These are phyloP conservation scores for Carassius gibelio DNA, from an alignment of 2,113 vertebrate genomes.

Conservation along the genomic window DNA sequence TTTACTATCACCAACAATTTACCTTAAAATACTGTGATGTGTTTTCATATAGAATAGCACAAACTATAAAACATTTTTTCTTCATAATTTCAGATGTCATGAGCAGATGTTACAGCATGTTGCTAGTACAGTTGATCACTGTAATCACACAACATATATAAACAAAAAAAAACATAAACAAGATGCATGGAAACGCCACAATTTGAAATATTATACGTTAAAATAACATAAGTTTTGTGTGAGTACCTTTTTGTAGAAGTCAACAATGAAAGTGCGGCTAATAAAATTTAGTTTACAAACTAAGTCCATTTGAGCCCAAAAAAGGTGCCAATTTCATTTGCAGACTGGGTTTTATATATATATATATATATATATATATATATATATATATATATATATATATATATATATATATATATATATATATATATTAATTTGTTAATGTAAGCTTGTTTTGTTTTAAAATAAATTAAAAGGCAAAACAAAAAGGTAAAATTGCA, in stretches of 20 bases:
- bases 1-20: conserved; percentile 73
- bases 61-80: conserved; percentile 67
- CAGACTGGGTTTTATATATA: not conserved
- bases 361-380: not conserved
- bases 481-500: too few species aligned
- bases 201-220: not conserved
- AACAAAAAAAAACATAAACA: not conserved
- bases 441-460: not conserved
- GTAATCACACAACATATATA: conserved; percentile 1
- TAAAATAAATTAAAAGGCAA: too few species aligned
- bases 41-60: conserved; percentile 76
- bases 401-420: not conserved
- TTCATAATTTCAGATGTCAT: conserved; percentile 76
- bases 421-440: not conserved
- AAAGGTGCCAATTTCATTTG: not conserved
- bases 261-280: not conserved
- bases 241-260: not conserved
- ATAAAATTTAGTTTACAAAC: conserved; percentile 1
- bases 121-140: conserved; percentile 32
- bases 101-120: conserved; percentile 48
- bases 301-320: not conserved
- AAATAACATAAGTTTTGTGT: not conserved
- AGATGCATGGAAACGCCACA: not conserved
- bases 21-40: conserved; percentile 64
- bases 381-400: not conserved